Conservation (phyloP, 2,113 vertebrate genomes). For the Paralichthys olivaceus region DNA sequence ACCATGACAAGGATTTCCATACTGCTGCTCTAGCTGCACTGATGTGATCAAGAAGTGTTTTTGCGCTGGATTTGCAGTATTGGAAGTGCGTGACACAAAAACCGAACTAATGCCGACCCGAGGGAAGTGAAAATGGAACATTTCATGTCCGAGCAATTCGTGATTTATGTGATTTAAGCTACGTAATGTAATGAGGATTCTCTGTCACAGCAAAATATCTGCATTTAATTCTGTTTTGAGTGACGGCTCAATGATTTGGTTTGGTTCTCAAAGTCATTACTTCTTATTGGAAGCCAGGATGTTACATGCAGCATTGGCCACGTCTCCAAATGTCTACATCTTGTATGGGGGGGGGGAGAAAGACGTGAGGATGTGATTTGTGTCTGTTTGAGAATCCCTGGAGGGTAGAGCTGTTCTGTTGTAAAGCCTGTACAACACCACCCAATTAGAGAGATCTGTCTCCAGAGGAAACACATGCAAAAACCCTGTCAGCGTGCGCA, state of each 20-base stretch:
- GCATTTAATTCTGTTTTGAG: conserved; percentile 39
- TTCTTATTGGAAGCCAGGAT: conserved; percentile 14
- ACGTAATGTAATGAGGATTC: neutral
- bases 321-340: conserved; percentile 44
- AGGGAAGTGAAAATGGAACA: conserved; percentile 23
- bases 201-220: neutral
- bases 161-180: conserved; percentile 22
- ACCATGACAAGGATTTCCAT: conserved; percentile 43
- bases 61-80: conserved; percentile 31
- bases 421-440: conserved; percentile 80
- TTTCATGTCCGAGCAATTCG: conserved; percentile 23
- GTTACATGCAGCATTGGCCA: conserved; percentile 19
- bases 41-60: conserved; percentile 49
- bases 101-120: conserved; percentile 21
- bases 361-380: conserved; percentile 76
- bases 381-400: conserved; percentile 70
- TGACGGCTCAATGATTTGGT: conserved; percentile 27
- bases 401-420: conserved; percentile 60
- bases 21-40: conserved; percentile 26
- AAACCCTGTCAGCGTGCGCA: conserved; percentile 71
- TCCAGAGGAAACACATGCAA: conserved; percentile 72
- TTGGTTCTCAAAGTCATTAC: conserved; percentile 22
- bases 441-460: conserved; percentile 66
- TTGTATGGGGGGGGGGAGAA: conserved; percentile 14
- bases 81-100: conserved; percentile 14